Base-by-base conservation (phyloP, 2,888 invertebrate genomes). In the Megastigmus dorsalis region DNA sequence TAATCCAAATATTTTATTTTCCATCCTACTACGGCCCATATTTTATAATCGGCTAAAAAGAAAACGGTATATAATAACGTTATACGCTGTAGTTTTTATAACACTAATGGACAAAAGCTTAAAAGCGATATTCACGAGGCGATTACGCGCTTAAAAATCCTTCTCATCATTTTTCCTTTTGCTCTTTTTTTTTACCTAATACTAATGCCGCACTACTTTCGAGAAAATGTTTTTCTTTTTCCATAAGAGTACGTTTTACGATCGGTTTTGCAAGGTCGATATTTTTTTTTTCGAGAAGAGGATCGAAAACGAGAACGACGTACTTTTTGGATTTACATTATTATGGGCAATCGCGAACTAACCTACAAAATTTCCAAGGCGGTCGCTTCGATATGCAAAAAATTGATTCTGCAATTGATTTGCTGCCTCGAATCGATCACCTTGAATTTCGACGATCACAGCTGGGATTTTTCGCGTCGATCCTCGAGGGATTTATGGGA, bases 81-180 rank as follows among this genome's bases (percentile, higher is more conserved):
- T 48, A 38, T 26, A 59, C 59, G 50, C 59, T 67, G 33, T 52
- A 26, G 59, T 18, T 41, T 13, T 43, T 70, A 54, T 38, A 71
- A 71, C 13, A 63, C 68, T 76, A 76, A 76, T 76, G 72, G 72
- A 76, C 68, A 76, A 72, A 72, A 76, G 75, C 72, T 72, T 68
- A 45, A 41, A 72, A 75, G 70, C 70, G 41, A 60, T 70, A 67
- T n/a, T 71, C 33, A 71, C 33, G 60, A 75, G 62, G 60, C 66
- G 52, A 48, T 62, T 66, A 63, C 45, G 66, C 36, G 28, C 38
- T 63, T 26, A n/a, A n/a, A n/a, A 36, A 54, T 67, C 67, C 18
- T 3, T 63, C 26, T 6, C 10, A 15, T 33, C 36, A 20, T 38
- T 33, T 48, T 5, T 48, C 33, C 33, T 70, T 36, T 45, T 60